Conservation (phyloP, 2,113 vertebrate species). For the Rhinogobius similis region DNA sequence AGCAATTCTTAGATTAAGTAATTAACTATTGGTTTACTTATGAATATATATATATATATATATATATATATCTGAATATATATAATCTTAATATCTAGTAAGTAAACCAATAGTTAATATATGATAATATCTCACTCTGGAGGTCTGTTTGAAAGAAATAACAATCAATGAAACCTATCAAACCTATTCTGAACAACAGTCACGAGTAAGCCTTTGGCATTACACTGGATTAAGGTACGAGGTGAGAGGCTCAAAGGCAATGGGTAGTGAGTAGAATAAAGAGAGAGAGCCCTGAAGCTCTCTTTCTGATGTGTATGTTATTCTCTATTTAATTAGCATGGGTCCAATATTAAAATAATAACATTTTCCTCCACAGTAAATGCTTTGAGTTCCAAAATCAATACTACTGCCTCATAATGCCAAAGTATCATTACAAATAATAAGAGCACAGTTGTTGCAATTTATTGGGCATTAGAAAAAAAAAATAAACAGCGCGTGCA, state of each 20-base stretch:
- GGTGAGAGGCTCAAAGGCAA: constrained; percentile 37
- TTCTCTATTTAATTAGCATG: constrained; percentile 80
- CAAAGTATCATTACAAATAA: constrained; percentile 81
- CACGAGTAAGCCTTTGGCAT: constrained; percentile 37
- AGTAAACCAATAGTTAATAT: background rate
- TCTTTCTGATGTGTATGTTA: constrained; percentile 67
- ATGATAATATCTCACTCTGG: background rate
- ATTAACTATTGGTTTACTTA: no score
- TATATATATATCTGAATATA: no score
- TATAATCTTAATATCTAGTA: no score
- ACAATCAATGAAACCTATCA: background rate
- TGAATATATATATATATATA: no score
- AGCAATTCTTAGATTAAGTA: no score
- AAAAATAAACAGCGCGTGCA: constrained; percentile 67
- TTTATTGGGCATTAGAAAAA: constrained; percentile 70
- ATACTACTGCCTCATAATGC: constrained; percentile 75
- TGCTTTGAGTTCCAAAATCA: constrained; percentile 78
- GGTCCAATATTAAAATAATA: constrained; percentile 82
- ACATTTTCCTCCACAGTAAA: constrained; percentile 80
- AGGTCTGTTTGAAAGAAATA: background rate
- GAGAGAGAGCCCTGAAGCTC: constrained; percentile 65
- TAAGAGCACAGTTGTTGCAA: constrained; percentile 76
- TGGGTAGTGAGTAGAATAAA: constrained; percentile 28
- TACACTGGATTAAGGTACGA: constrained; percentile 46
- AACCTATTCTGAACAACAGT: constrained; percentile 15